Evolutionary conservation across 1,140 invertebrate genomes (phyloP), one percentile per base, ranked within the genome.

Genomic region (Schmidtea mediterranea): DNA sequence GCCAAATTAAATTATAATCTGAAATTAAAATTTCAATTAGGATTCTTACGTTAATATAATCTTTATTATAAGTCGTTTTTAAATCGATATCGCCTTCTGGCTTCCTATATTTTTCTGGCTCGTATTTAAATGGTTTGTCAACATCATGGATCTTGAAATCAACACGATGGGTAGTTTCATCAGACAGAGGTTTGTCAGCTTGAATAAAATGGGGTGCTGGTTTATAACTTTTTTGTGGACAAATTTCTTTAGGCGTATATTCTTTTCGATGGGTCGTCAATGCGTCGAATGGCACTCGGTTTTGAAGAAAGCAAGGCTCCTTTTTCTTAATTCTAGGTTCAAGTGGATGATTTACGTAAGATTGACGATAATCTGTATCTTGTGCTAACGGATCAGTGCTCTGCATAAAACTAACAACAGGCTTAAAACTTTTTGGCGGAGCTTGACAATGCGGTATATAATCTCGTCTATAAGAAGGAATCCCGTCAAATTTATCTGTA

Each of bases 391-490:
- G 54, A 1, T 40, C 52, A 36, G 32, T 49, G 12, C 60, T 62
- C 43, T 55, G 48, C n/a, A 56, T 54, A 2, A 57, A 47, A 12
- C 53, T 56, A n/a, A 63, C 55, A 9, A 46, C 21, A 2, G 65
- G 65, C 36, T 55, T 59, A 50, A 63, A 55, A 45, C 55, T 57
- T 21, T 56, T 49, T 10, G 61, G 53, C 12, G 55, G 53, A 16
- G 52, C 37, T 46, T 58, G 51, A 32, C 56, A 52, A 51, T 65
- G 57, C 38, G 52, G 53, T n/a, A 53, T 50, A 51, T 55, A 67
- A 50, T 66, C 63, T 22, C 54, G 53, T 12, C 55, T 51, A 52
- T 64, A 62, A 9, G 61, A 66, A 22, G 56, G 57, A 41, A 59
- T 47, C 10, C 63, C 63, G 26, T 60, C 56, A 55, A 67, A 64